A percentile compares a stretch with the other conserved stretches of the same genome.
These are phyloP conservation scores for Nesogale talazaci DNA, from an alignment of 2,113 vertebrate species.

Conservation along the genomic window DNA sequence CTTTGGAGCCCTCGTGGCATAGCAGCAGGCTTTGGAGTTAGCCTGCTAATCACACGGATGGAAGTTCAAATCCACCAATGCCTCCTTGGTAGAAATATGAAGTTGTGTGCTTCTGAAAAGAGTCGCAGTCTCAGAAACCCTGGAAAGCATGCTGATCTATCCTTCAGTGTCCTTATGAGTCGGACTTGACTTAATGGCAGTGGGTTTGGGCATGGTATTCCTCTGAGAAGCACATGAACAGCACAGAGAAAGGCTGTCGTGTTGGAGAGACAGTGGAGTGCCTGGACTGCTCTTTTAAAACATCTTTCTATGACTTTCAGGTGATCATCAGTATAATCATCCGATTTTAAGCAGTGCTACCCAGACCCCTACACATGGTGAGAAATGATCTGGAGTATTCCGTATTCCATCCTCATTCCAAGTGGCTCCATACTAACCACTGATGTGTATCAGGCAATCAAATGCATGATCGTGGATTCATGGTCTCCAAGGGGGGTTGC, in stretches of 20 bases:
- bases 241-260: neutral
- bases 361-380: conserved; percentile 97
- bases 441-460: neutral
- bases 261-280: conserved; percentile 61
- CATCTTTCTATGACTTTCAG: conserved; percentile 89
- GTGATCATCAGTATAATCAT: conserved; percentile 97
- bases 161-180: neutral
- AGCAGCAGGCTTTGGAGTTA: too few species aligned
- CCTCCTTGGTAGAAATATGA: too few species aligned
- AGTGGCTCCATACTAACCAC: neutral
- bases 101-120: too few species aligned
- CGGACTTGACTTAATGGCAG: neutral
- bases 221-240: neutral
- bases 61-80: too few species aligned
- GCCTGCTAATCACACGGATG: too few species aligned
- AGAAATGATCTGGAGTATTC: conserved; percentile 82
- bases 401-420: neutral
- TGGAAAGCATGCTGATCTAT: neutral
- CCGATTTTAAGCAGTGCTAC: conserved; percentile 94
- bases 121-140: too few species aligned
- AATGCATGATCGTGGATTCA: neutral
- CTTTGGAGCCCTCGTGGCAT: too few species aligned
- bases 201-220: neutral
- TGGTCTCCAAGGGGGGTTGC: neutral
- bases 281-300: conserved; percentile 76